Conservation (phyloP, 2,113 vertebrate genomes). For the Nycticebus coucang region DNA sequence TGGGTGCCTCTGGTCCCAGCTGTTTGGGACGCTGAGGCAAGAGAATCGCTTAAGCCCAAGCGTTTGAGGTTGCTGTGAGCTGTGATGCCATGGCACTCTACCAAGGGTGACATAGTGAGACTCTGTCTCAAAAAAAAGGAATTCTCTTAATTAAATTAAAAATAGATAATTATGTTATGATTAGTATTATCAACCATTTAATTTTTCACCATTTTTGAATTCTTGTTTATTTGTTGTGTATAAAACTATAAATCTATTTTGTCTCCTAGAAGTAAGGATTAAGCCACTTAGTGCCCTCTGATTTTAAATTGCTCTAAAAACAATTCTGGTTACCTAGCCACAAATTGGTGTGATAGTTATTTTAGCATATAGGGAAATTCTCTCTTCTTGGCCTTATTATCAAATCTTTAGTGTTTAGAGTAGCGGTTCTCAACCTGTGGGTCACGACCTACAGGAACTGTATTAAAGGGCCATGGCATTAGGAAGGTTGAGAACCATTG, state of each 20-base stretch:
- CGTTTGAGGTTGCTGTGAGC: too few relatives aligned
- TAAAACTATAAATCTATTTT: neutral
- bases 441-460: too few relatives aligned
- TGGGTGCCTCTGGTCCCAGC: too few relatives aligned
- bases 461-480: too few relatives aligned
- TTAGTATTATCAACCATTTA: neutral
- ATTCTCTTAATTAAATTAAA: neutral
- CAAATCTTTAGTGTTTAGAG: neutral
- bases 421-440: too few relatives aligned
- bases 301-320: neutral
- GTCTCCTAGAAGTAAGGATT: neutral
- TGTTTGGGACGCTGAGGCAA: too few relatives aligned
- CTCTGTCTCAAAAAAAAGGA: too few relatives aligned
- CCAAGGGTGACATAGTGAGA: too few relatives aligned
- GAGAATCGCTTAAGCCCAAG: too few relatives aligned
- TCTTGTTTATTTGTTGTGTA: neutral
- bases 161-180: neutral
- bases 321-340: neutral
- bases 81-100: too few relatives aligned
- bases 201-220: neutral
- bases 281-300: neutral
- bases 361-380: neutral
- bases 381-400: neutral
- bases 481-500: too few relatives aligned
- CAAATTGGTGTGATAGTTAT: neutral